Conservation (phyloP, 23 tunicate genomes). For the Oikopleura vanhoeffeni region DNA sequence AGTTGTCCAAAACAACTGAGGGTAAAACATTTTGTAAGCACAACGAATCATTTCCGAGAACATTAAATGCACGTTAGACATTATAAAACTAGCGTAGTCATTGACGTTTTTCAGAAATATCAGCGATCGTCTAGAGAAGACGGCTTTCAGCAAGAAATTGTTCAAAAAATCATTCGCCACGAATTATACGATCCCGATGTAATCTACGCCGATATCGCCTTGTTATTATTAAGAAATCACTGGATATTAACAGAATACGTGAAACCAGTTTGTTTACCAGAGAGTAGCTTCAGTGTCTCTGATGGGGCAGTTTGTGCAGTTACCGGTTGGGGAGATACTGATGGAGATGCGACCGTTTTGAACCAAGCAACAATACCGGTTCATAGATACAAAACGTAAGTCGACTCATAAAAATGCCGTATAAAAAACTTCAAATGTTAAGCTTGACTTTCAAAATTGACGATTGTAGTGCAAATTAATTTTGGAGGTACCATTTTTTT, state of each 20-base stretch:
- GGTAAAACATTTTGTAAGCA: too few relatives aligned
- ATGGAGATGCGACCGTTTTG: background rate
- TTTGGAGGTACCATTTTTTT: too few relatives aligned
- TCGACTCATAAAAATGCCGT: too few relatives aligned
- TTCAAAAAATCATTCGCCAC: background rate
- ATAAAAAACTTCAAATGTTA: too few relatives aligned
- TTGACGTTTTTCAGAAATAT: background rate
- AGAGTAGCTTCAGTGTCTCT: background rate
- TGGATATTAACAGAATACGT: background rate
- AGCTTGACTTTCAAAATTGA: too few relatives aligned
- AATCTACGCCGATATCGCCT: background rate
- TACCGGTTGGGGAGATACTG: conserved; percentile 24
- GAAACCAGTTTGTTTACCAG: conserved; percentile 9
- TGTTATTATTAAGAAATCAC: background rate
- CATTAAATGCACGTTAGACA: too few relatives aligned
- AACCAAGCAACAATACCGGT: background rate
- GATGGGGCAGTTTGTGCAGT: conserved; percentile 16
- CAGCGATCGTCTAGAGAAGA: background rate
- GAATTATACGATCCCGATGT: background rate
- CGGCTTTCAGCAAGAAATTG: background rate
- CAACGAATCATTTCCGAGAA: too few relatives aligned
- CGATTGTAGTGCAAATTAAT: too few relatives aligned
- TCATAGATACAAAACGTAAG: background rate
- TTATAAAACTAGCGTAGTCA: too few relatives aligned
- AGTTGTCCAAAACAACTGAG: too few relatives aligned